These are phyloP conservation scores for Trichogramma evanescens DNA, from an alignment of 2,888 invertebrate genomes.

Conservation along the genomic window DNA sequence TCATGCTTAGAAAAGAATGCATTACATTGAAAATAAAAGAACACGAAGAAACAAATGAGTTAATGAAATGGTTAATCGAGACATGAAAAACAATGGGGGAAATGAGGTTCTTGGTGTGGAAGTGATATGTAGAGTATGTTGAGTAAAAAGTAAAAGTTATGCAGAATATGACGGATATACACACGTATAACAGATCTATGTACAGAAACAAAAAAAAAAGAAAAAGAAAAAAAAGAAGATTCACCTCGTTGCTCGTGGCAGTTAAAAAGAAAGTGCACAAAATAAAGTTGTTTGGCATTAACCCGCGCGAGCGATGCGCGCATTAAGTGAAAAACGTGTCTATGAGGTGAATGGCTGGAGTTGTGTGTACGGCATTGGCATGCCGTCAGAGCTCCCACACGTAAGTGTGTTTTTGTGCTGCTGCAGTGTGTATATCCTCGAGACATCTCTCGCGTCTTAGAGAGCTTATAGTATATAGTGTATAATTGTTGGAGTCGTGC, in stretches of 20 bases:
- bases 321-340: not conserved
- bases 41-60: slow-evolving; percentile 1
- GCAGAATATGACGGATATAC: slow-evolving; percentile 6
- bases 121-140: slow-evolving; percentile 11
- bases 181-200: slow-evolving; percentile 15
- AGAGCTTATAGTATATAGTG: too few relatives aligned
- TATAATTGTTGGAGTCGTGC: too few relatives aligned
- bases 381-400: too few relatives aligned
- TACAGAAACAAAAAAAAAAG: slow-evolving; percentile 11
- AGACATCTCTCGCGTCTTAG: slow-evolving; percentile 2
- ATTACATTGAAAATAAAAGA: slow-evolving; percentile 5
- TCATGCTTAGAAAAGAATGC: not conserved
- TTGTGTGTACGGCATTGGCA: too few relatives aligned
- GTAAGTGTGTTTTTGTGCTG: too few relatives aligned
- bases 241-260: slow-evolving; percentile 9
- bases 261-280: slow-evolving; percentile 14
- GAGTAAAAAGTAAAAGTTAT: slow-evolving; percentile 20
- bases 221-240: slow-evolving; percentile 17
- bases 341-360: slow-evolving; percentile 2
- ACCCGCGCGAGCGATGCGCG: not conserved
- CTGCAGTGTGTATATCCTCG: slow-evolving; percentile 2
- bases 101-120: slow-evolving; percentile 3
- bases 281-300: slow-evolving; percentile 1
- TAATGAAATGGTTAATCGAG: slow-evolving; percentile 5
- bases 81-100: slow-evolving; percentile 4